phyloP scores from a whole-genome alignment of 1,140 invertebrate species.

The Lamellibrachia luymesi region DNA sequence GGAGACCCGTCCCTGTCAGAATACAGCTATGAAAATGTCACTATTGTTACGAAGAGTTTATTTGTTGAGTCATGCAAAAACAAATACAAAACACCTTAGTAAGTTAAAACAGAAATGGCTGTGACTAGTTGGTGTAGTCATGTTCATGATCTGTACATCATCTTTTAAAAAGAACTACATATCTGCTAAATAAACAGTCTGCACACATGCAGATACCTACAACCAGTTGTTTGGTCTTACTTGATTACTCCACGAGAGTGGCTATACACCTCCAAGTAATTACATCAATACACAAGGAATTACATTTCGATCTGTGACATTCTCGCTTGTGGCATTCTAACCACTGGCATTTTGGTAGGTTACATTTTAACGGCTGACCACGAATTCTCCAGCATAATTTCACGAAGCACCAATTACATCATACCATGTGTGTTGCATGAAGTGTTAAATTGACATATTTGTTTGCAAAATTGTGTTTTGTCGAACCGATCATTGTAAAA shows the following conservation, averaged over 20 bases:
- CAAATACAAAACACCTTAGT: no score
- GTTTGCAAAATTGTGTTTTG: neutral
- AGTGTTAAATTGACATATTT: neutral
- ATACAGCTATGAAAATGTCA: no score
- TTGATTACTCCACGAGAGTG: neutral
- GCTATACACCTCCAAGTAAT: neutral
- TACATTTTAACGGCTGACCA: neutral
- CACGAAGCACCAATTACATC: neutral
- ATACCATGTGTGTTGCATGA: neutral
- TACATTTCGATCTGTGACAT: neutral
- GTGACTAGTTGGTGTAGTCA: neutral
- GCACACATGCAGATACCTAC: neutral
- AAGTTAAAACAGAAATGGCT: no score
- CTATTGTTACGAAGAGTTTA: no score
- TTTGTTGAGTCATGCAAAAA: no score
- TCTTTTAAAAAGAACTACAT: no score
- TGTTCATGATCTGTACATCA: neutral
- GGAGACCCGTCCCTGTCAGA: no score
- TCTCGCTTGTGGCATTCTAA: neutral
- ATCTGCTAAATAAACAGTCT: no score
- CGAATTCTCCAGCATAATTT: neutral
- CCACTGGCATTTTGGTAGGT: neutral
- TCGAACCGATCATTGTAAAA: neutral
- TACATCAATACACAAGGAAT: neutral
- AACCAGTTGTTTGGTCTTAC: neutral